Evolutionary conservation across 2,888 invertebrate genomes (phyloP).

Genomic region (Baccha elongata): DNA sequence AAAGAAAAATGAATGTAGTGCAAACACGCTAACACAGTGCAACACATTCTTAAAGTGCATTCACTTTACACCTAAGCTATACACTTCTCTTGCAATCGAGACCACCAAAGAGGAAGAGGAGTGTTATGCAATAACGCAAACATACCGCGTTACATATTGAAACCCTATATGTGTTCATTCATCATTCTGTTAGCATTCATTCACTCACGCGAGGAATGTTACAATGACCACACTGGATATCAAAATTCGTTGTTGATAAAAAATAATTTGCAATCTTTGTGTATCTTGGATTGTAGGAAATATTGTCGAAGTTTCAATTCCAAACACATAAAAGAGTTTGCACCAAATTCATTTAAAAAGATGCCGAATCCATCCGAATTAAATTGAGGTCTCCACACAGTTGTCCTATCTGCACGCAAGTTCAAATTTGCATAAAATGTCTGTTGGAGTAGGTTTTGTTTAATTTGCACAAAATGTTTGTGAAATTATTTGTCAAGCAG

Average conservation of each 20-base stretch:
- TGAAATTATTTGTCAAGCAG: constrained; percentile 56
- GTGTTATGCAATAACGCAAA: constrained; percentile 33
- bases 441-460: constrained; percentile 22
- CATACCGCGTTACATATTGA: constrained; percentile 54
- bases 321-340: background rate
- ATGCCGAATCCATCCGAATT: background rate
- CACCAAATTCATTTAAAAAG: background rate
- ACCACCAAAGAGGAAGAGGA: background rate
- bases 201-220: constrained; percentile 67
- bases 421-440: constrained; percentile 6
- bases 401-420: background rate
- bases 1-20: constrained; percentile 29
- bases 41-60: constrained; percentile 66
- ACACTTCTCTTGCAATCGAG: constrained; percentile 5
- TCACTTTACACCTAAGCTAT: constrained; percentile 47
- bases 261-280: no score
- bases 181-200: constrained; percentile 64
- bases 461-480: constrained; percentile 53
- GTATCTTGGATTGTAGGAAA: background rate
- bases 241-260: constrained; percentile 25
- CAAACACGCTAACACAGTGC: constrained; percentile 55
- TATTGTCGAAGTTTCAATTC: background rate
- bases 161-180: constrained; percentile 70
- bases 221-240: constrained; percentile 62
- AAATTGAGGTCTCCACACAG: background rate